A percentile compares a stretch with the other conserved stretches of the same genome.
Conservation (phyloP, 2,113 vertebrate genomes). For the Platysteira castanea region DNA sequence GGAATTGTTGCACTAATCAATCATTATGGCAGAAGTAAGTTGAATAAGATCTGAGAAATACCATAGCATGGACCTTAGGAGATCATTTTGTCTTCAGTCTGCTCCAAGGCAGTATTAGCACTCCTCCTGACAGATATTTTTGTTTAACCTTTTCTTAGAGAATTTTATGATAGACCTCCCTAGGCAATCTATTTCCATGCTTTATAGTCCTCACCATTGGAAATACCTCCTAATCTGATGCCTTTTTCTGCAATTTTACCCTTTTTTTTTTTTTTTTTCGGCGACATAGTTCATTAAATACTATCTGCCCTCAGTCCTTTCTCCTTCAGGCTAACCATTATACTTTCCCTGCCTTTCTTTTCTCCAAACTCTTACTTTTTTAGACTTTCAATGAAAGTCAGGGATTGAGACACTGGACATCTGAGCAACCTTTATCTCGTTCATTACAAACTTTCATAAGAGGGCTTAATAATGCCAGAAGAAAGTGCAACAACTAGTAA, state of each 20-base stretch:
- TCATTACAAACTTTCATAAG: not conserved
- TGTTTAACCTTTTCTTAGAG: conserved; percentile 4
- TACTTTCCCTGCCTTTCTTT: not conserved
- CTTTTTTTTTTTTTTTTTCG: not conserved
- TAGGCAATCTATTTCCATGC: not conserved
- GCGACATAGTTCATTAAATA: not conserved
- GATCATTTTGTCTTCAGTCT: not conserved
- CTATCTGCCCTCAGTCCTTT: not conserved
- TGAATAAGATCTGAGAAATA: not conserved
- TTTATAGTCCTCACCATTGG: not conserved
- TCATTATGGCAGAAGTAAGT: not conserved
- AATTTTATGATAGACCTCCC: not conserved
- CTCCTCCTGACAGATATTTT: not conserved
- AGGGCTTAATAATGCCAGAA: not conserved
- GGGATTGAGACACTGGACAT: not conserved
- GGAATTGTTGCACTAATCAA: not conserved
- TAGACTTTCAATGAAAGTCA: not conserved
- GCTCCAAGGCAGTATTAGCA: not conserved
- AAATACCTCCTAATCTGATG: not conserved
- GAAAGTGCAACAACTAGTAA: not conserved
- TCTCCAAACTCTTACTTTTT: not conserved
- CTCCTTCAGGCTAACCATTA: not conserved
- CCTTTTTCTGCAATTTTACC: not conserved
- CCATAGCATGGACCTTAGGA: not conserved
- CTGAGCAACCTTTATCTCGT: not conserved